Evolutionary conservation across 2,113 vertebrate genomes (phyloP), one percentile per base, ranked within the genome.

Genomic region (Oophaga pumilio): DNA sequence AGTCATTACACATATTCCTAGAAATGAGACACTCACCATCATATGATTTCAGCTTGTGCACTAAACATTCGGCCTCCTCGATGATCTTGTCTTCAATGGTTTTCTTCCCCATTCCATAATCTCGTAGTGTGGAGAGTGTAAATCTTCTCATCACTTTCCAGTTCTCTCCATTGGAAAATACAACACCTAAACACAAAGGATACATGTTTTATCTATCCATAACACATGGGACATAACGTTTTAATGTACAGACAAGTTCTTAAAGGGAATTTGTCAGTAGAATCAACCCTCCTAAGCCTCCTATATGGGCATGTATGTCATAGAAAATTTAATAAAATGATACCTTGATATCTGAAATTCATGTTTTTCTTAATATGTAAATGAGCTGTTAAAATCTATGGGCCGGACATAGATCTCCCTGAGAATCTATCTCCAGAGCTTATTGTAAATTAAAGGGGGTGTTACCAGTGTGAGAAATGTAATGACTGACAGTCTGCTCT

Each of bases 121-220:
- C 91, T 8, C 86, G 12, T 26, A 94, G 79, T 2, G 91, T 64
- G 1, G 90, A 92, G 24, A 95, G 82, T 33, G 91, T 90, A 83
- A 94, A 94, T 73, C 69, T 43, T 73, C 69, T 73, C 69, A 73
- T 73, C 69, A 73, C 69, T 43, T 73, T 73, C 69, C 69, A 73
- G 59, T 87, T 92, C 43, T 94, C 90, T 13, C 91, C 91, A 0
- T 80, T 89, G 81, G 92, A 85, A 88, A 93, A 94, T 59, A 84
- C 0, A 78, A 95, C 0, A 59, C 93, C 93, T 95, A 87, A 57
- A 22, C 7, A 49, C 14, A 33, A 28, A 28, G 4, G 15, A 69
- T 7, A 28, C 26, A 28, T 10, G 9, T 69, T 28, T 28, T 28
- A 28, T 26, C 62, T 8, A 69, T 69, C 6, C 26, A 28, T 15